phyloP scores from a whole-genome alignment of 2,113 vertebrate species.

The Urocitellus parryii region DNA sequence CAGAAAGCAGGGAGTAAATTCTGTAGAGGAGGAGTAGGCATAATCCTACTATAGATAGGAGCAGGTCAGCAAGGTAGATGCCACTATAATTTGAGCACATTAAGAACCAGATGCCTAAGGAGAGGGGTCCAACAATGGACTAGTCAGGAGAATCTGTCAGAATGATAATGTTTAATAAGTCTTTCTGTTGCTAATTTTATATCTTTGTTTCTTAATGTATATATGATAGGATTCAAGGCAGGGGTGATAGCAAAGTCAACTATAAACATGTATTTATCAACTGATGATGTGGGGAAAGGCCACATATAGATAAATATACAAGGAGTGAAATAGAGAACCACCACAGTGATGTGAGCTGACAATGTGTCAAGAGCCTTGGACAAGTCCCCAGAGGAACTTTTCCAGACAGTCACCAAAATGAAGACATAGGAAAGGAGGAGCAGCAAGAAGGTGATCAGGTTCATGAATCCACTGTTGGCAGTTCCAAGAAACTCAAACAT shows the following conservation, averaged over 20 bases:
- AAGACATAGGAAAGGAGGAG: too few relatives aligned
- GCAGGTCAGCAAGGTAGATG: not conserved
- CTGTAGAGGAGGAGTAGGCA: not conserved
- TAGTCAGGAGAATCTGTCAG: not conserved
- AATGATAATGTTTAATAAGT: not conserved
- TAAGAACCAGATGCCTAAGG: not conserved
- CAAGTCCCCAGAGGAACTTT: too few relatives aligned
- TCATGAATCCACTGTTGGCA: too few relatives aligned
- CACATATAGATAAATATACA: not conserved
- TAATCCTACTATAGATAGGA: not conserved
- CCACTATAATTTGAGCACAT: accelerated
- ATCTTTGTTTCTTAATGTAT: not conserved
- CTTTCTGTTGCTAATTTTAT: not conserved
- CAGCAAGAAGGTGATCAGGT: too few relatives aligned
- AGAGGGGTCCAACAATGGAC: not conserved
- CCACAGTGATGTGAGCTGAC: too few relatives aligned
- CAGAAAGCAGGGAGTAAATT: not conserved
- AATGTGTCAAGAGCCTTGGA: too few relatives aligned
- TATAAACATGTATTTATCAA: not conserved
- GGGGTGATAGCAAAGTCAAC: not conserved
- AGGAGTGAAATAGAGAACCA: too few relatives aligned
- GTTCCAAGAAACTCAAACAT: too few relatives aligned
- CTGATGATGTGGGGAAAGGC: not conserved
- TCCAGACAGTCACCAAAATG: too few relatives aligned
- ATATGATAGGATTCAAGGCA: not conserved